Evolutionary conservation across 2,113 vertebrate species (phyloP).

Genomic region (Falco punctatus): DNA sequence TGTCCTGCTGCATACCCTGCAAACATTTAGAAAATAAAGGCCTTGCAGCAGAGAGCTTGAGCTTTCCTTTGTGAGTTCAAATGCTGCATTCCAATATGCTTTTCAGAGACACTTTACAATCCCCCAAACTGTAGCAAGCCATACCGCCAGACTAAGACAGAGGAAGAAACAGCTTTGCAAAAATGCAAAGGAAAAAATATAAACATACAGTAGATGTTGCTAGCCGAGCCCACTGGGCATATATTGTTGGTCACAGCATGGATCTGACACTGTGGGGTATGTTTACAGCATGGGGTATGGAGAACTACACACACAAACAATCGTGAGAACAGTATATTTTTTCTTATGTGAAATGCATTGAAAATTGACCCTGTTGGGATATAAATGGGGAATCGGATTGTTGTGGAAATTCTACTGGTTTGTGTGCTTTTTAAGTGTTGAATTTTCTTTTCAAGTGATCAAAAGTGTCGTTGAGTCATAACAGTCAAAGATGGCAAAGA

Average conservation of each 20-base stretch:
- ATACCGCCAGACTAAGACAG: neutral
- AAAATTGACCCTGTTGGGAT: slow-evolving; percentile 33
- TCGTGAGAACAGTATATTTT: slow-evolving; percentile 30
- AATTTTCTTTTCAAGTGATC: slow-evolving; percentile 57
- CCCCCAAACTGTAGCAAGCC: neutral
- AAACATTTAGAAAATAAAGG: neutral
- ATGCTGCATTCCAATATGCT: neutral
- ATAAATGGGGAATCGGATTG: neutral
- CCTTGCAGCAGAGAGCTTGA: neutral
- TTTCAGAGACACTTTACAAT: neutral
- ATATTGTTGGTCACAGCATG: slow-evolving; percentile 57
- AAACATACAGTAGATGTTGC: neutral
- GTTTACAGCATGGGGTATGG: neutral
- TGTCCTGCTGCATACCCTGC: neutral
- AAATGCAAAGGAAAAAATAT: neutral
- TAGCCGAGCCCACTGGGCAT: slow-evolving; percentile 21
- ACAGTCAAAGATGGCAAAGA: slow-evolving; percentile 54
- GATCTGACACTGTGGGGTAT: slow-evolving; percentile 12
- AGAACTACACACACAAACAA: slow-evolving; percentile 26
- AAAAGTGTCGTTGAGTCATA: slow-evolving; percentile 56
- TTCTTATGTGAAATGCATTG: slow-evolving; percentile 7
- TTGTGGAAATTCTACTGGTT: slow-evolving; percentile 51
- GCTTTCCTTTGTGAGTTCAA: neutral
- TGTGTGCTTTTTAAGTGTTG: neutral
- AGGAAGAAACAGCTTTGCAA: neutral